Conservation (phyloP, 2,888 invertebrate species). For the Sceliomorpha sp. region DNA sequence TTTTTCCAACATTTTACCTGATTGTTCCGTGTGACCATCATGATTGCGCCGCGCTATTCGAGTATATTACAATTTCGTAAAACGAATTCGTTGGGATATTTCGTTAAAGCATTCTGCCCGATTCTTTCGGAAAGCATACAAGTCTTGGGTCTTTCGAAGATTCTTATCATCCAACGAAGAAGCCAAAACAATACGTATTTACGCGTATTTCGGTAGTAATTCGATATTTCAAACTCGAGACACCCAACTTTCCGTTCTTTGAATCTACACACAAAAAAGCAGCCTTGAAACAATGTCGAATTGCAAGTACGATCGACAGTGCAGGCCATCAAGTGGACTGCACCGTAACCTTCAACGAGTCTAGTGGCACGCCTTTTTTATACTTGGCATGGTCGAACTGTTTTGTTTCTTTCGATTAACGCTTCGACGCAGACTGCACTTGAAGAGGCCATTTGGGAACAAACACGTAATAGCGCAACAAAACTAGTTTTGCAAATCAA, state of each 20-base stretch:
- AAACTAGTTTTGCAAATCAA: constrained; percentile 71
- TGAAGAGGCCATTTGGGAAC: background rate
- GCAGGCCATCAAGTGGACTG: too few species aligned
- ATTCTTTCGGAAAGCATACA: background rate
- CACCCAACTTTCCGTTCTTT: too few species aligned
- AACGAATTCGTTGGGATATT: constrained; percentile 13
- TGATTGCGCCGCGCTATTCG: constrained; percentile 20
- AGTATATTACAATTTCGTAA: constrained; percentile 19
- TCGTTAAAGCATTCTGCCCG: background rate
- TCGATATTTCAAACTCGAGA: background rate
- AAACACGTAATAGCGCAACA: constrained; percentile 45
- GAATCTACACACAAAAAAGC: too few species aligned
- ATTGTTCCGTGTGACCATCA: constrained; percentile 19
- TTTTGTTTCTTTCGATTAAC: constrained; percentile 7
- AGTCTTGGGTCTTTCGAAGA: too few species aligned
- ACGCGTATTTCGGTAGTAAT: background rate
- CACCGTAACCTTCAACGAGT: background rate
- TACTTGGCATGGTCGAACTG: constrained; percentile 2
- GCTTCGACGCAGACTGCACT: constrained; percentile 14
- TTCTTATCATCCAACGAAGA: too few species aligned
- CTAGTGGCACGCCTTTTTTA: constrained; percentile 17
- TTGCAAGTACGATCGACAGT: too few species aligned
- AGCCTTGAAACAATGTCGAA: too few species aligned
- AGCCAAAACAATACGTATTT: too few species aligned
- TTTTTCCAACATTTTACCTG: constrained; percentile 28